These are phyloP conservation scores for Cryptoleucopteryx plumbea DNA, from an alignment of 2,113 vertebrate genomes.

Conservation along the genomic window DNA sequence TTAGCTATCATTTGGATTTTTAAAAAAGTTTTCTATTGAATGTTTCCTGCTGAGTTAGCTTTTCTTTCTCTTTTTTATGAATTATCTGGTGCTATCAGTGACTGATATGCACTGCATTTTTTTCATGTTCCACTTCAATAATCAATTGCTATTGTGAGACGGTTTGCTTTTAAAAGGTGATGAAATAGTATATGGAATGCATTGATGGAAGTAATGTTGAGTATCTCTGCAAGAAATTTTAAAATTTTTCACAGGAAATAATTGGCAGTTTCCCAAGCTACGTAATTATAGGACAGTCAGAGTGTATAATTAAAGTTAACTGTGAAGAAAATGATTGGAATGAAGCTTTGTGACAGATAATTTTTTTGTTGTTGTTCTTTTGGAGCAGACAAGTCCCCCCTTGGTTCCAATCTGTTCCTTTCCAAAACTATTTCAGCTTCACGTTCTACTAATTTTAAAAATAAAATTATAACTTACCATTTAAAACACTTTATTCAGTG, in stretches of 20 bases:
- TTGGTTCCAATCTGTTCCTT: constrained; percentile 1
- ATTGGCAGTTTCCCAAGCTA: constrained; percentile 69
- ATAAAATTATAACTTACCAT: constrained; percentile 57
- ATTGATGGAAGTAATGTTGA: neutral
- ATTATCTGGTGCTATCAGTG: neutral
- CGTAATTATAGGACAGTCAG: constrained; percentile 69
- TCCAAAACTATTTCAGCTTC: constrained; percentile 41
- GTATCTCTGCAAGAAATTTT: constrained; percentile 46
- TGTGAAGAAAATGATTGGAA: constrained; percentile 62
- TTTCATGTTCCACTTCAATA: neutral
- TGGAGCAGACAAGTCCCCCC: constrained; percentile 8
- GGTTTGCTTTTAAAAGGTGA: neutral
- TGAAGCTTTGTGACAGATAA: constrained; percentile 61
- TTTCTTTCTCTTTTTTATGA: neutral
- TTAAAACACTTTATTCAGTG: constrained; percentile 44
- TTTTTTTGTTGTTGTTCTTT: constrained; percentile 32
- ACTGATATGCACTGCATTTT: neutral
- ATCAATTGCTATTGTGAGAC: neutral
- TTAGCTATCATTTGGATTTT: neutral
- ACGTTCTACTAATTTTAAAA: constrained; percentile 23
- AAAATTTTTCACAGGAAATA: constrained; percentile 59
- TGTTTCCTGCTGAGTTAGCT: neutral
- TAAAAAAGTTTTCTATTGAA: neutral
- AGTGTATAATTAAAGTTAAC: constrained; percentile 71
- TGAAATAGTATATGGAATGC: neutral